These are phyloP conservation scores for Ethmia dodecea DNA, from an alignment of 2,888 invertebrate species.

Conservation along the genomic window DNA sequence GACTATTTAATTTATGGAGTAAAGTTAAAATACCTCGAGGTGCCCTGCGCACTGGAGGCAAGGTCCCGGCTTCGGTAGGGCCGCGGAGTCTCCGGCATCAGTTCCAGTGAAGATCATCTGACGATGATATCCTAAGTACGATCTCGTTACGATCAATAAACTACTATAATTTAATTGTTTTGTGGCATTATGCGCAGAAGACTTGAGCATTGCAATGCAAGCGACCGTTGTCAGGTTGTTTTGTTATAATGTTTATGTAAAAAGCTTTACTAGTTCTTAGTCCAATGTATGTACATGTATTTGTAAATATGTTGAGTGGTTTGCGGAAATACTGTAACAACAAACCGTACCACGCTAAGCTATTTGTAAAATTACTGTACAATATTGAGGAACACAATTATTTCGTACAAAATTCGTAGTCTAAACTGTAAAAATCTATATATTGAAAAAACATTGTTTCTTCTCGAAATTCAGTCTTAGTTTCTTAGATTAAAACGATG, in stretches of 20 bases:
- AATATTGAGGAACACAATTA: constrained; percentile 33
- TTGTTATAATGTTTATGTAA: constrained; percentile 69
- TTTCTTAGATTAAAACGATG: constrained; percentile 71
- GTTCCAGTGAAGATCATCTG: constrained; percentile 66
- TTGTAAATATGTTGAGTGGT: constrained; percentile 68
- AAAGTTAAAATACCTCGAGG: constrained; percentile 57
- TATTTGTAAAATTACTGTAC: constrained; percentile 24
- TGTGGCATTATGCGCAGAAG: constrained; percentile 72
- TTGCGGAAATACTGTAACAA: constrained; percentile 27
- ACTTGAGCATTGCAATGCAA: constrained; percentile 73
- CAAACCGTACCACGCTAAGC: constrained; percentile 17
- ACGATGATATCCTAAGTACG: constrained; percentile 71
- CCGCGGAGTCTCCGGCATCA: constrained; percentile 34
- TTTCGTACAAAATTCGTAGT: constrained; percentile 34
- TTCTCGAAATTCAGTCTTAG: constrained; percentile 42
- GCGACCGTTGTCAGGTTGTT: constrained; percentile 45
- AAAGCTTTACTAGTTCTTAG: constrained; percentile 74
- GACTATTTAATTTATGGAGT: constrained; percentile 66
- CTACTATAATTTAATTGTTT: constrained; percentile 61
- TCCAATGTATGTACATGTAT: constrained; percentile 57
- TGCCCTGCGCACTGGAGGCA: constrained; percentile 29
- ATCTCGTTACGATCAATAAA: constrained; percentile 76
- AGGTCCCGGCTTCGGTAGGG: constrained; percentile 19
- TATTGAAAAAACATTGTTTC: too few species aligned
- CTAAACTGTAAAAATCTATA: constrained; percentile 22